phyloP scores from a whole-genome alignment of 2,113 vertebrate genomes.

The Gallinago paraguaiae region DNA sequence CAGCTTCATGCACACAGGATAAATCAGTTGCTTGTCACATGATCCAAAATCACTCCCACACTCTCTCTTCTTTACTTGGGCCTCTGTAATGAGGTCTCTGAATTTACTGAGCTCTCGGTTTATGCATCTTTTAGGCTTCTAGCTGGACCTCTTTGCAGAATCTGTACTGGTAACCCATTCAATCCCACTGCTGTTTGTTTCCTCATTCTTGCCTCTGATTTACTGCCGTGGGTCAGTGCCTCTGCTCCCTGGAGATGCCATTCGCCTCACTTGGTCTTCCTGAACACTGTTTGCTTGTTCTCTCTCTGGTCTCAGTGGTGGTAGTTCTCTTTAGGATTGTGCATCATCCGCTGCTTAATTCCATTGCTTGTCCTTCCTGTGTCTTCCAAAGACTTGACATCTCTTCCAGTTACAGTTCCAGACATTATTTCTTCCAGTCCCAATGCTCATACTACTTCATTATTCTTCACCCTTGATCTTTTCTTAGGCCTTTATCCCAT shows the following conservation, averaged over 20 bases:
- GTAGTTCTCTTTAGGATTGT: neutral
- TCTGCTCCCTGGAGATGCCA: neutral
- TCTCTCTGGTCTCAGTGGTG: neutral
- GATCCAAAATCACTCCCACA: neutral
- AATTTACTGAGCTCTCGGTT: neutral
- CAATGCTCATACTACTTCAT: neutral
- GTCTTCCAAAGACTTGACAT: neutral
- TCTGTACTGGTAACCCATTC: neutral
- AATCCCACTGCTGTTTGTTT: rapidly evolving
- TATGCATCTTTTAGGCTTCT: neutral
- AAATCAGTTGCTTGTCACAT: neutral
- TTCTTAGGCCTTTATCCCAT: neutral
- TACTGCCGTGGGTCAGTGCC: neutral
- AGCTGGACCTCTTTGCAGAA: neutral
- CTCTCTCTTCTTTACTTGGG: neutral
- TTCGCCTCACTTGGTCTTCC: neutral
- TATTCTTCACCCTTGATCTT: neutral
- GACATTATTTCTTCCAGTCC: neutral
- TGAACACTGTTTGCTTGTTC: neutral
- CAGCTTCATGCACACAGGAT: neutral
- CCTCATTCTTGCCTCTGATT: neutral
- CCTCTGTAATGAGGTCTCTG: neutral
- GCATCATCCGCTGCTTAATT: neutral
- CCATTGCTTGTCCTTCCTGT: neutral
- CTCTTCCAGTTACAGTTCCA: neutral